Percentiles rank a stretch among this genome's conserved stretches.
phyloP scores from a whole-genome alignment of 2,113 vertebrate species.

The Clarias batrachus region DNA sequence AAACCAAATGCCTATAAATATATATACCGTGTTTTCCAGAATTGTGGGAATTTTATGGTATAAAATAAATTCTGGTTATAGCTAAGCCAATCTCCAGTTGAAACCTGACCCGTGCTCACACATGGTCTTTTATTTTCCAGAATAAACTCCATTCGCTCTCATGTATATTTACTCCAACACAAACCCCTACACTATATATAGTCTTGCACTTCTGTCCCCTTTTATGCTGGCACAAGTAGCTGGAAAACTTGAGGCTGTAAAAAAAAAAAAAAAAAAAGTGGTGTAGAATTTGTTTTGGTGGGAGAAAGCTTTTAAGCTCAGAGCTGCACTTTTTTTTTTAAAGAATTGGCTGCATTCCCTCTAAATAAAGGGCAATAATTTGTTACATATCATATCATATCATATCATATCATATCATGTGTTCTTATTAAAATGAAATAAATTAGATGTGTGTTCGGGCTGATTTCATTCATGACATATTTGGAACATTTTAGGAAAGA shows the following conservation, averaged over 20 bases:
- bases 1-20: neutral
- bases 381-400: conserved; percentile 40
- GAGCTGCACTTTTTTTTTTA: neutral
- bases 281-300: conserved; percentile 22
- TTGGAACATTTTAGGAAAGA: neutral
- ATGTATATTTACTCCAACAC: neutral
- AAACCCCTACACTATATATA: conserved; percentile 12
- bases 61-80: neutral
- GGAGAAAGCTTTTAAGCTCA: neutral
- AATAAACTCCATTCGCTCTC: neutral
- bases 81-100: conserved; percentile 1
- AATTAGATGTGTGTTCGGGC: neutral
- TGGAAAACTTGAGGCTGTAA: conserved; percentile 45
- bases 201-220: conserved; percentile 22
- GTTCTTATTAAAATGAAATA: neutral
- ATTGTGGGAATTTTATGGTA: conserved; percentile 11
- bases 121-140: conserved; percentile 17
- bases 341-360: neutral
- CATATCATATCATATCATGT: conserved; percentile 29
- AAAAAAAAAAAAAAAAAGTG: conserved; percentile 5
- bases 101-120: neutral
- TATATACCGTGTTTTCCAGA: neutral
- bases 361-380: conserved; percentile 23
- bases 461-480: neutral
- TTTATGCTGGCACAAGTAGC: conserved; percentile 38